Conservation (phyloP, 2,797 vertebrate species). For the Lacerta bilineata region DNA sequence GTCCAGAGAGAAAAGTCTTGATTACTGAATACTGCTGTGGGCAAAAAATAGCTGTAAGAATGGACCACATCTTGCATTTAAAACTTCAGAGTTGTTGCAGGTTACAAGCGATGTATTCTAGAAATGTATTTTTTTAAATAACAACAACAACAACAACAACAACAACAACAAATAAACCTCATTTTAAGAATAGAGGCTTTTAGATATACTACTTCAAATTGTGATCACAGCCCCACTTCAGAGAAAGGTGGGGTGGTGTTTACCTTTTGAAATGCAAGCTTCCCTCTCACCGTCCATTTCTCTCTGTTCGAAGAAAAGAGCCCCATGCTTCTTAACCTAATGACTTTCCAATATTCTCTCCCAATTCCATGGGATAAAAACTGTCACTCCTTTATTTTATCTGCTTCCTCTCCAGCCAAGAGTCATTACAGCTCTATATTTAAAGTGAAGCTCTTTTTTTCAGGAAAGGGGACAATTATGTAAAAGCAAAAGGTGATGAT, state of each 20-base stretch:
- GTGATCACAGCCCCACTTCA: neutral
- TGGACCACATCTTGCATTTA: neutral
- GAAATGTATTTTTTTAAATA: neutral
- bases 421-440: slow-evolving; percentile 37
- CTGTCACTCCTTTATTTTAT: slow-evolving; percentile 14
- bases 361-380: slow-evolving; percentile 7
- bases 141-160: neutral
- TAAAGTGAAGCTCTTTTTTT: slow-evolving; percentile 30
- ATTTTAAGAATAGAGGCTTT: neutral
- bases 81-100: neutral
- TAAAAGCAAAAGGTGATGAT: slow-evolving; percentile 59
- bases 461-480: slow-evolving; percentile 11
- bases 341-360: slow-evolving; percentile 13
- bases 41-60: no score
- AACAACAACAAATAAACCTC: neutral
- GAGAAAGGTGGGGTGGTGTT: neutral
- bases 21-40: no score
- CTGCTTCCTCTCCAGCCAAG: slow-evolving; percentile 24
- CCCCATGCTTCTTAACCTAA: slow-evolving; percentile 1
- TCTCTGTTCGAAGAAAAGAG: slow-evolving; percentile 5
- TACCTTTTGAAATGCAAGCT: slow-evolving; percentile 1
- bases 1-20: no score
- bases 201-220: neutral
- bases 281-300: neutral
- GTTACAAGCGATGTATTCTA: neutral